Evolutionary conservation across 2,113 vertebrate species (phyloP).

Genomic region (Ibidorhyncha struthersii): DNA sequence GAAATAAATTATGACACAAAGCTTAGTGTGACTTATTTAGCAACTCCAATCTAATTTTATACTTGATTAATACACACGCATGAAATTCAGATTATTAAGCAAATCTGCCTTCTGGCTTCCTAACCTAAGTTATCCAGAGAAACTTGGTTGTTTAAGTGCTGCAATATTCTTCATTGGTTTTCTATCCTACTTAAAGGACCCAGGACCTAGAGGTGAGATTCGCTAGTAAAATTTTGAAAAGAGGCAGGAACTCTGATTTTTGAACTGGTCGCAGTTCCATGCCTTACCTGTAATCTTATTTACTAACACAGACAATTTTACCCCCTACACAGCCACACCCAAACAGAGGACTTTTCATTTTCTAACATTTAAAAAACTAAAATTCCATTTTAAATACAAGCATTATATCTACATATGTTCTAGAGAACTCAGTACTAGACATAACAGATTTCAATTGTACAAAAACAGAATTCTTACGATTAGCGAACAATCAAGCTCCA

Average conservation of each 20-base stretch:
- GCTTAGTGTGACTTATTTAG: not conserved
- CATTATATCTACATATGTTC: accelerated
- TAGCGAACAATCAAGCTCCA: not conserved
- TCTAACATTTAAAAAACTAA: accelerated
- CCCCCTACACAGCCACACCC: no score
- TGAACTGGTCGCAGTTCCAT: accelerated
- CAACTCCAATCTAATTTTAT: not conserved
- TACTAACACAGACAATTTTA: accelerated
- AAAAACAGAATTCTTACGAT: not conserved
- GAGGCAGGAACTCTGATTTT: not conserved
- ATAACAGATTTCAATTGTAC: no score
- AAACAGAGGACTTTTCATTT: not conserved
- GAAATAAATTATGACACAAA: not conserved
- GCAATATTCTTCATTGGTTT: not conserved
- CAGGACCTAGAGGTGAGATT: not conserved
- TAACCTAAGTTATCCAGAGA: not conserved
- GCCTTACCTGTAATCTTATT: accelerated
- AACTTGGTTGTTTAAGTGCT: not conserved
- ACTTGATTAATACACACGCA: not conserved
- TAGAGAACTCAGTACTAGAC: not conserved
- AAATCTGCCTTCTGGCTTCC: not conserved
- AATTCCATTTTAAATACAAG: not conserved
- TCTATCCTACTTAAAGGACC: not conserved
- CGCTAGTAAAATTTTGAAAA: not conserved
- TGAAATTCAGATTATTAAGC: not conserved